Evolutionary conservation across 2,113 vertebrate species (phyloP).

Genomic region (Zosterops lateralis): DNA sequence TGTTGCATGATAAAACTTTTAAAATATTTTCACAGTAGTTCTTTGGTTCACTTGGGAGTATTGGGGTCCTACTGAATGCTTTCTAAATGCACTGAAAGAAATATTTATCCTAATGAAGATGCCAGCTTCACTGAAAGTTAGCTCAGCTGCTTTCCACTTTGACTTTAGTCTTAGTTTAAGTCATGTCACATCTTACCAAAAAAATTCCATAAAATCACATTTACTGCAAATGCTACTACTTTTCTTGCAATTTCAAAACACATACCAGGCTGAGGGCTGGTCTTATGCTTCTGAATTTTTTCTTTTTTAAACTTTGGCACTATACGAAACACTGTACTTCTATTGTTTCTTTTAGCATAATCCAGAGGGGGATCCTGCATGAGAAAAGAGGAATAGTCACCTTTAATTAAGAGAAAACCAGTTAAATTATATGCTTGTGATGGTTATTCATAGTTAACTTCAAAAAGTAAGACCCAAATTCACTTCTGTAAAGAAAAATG

Average conservation of each 20-base stretch:
- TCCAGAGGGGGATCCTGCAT: constrained; percentile 90
- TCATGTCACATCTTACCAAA: neutral
- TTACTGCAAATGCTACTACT: neutral
- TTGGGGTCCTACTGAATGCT: neutral
- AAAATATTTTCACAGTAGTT: neutral
- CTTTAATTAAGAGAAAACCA: neutral
- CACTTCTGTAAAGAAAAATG: neutral
- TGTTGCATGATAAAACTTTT: neutral
- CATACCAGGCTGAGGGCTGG: constrained; percentile 91
- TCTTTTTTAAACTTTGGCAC: constrained; percentile 99
- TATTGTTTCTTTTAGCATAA: constrained; percentile 94
- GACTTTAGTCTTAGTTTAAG: neutral
- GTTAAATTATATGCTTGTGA: neutral
- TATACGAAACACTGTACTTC: constrained; percentile 93
- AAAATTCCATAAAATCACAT: neutral
- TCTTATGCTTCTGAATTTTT: constrained; percentile 88
- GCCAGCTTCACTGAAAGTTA: neutral
- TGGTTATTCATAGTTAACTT: neutral
- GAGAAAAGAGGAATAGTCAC: constrained; percentile 25
- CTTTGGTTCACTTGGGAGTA: neutral
- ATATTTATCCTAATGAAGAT: neutral
- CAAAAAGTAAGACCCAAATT: neutral
- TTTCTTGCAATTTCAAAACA: constrained; percentile 19
- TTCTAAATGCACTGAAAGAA: neutral
- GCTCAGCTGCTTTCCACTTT: neutral